Conservation (phyloP, 2,797 vertebrate genomes). For the Tinamus major region DNA sequence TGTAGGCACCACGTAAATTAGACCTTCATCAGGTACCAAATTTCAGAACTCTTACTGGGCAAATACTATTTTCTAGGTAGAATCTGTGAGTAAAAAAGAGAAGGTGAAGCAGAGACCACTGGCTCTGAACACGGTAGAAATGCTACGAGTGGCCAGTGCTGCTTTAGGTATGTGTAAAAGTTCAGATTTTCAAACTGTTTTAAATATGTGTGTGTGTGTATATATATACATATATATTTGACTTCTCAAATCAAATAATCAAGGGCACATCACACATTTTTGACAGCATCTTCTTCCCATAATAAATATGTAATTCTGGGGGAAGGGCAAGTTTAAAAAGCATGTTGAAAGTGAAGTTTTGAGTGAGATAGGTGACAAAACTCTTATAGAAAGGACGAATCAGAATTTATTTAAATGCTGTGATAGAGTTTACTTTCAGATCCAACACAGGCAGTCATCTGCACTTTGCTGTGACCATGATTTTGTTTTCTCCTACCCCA, state of each 20-base stretch:
- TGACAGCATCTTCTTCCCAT: not conserved
- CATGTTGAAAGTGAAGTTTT: not conserved
- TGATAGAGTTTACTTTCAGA: not conserved
- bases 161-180: conserved; percentile 85
- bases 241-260: not conserved
- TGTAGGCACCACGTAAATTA: not conserved
- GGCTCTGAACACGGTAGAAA: conserved; percentile 97
- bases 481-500: not conserved
- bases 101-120: conserved; percentile 95
- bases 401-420: not conserved
- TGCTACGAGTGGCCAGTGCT: conserved; percentile 96
- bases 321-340: not conserved
- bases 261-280: not conserved
- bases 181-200: conserved; percentile 7
- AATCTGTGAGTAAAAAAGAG: conserved; percentile 94
- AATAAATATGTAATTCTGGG: not conserved
- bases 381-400: not conserved
- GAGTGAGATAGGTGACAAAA: not conserved
- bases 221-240: not conserved
- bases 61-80: conserved; percentile 83
- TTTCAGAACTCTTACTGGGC: conserved; percentile 8
- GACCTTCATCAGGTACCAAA: not conserved
- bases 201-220: not conserved
- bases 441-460: not conserved
- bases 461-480: not conserved